Evolutionary conservation across 2,888 invertebrate species (phyloP), one percentile per base, ranked within the genome.

Genomic region (Phyto melanocephala): DNA sequence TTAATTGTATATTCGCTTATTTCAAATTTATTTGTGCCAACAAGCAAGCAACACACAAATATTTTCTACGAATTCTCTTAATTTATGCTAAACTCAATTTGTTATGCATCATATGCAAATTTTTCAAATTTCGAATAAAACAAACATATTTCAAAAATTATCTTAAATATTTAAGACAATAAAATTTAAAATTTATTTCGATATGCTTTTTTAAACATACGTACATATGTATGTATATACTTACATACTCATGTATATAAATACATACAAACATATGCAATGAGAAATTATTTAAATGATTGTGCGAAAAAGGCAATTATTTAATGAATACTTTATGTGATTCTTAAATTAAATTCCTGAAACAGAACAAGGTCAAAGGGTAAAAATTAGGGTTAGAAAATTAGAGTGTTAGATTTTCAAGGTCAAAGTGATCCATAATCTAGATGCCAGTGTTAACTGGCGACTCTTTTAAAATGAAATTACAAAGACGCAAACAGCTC

Each of bases 41-140:
- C 70, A 58, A 7, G n/a, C 45, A 35, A 24, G 4, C 11, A 56
- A 24, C 17, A 56, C 56, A 54, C 45, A 40, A 70, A 63, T 24
- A 68, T 40, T 71, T 81, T 60, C 70, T 20, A 28, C 15, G 79
- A 79, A 82, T 52, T 65, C 28, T 37, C n/a, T 28, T 71, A 60
- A 58, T 68, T 68, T 68, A 62, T 60, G 60, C 60, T 8, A n/a
- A 58, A 52, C 20, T 10, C 42, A 56, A 75, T 81, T 81, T 60
- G 80, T 65, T 80, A 77, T 72, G 80, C 80, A 62, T 77, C 65
- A 60, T 62, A 83, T 83, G 76, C 85, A 84, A 82, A 82, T 79
- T 79, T 74, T 47, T 22, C 0, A 3, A 70, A 70, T 63, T 54
- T 70, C 1, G 2, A 54, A 54, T n/a, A 47, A 15, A 35, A 11